phyloP scores from a whole-genome alignment of 2,797 vertebrate genomes.

The Steatocranus sp. region DNA sequence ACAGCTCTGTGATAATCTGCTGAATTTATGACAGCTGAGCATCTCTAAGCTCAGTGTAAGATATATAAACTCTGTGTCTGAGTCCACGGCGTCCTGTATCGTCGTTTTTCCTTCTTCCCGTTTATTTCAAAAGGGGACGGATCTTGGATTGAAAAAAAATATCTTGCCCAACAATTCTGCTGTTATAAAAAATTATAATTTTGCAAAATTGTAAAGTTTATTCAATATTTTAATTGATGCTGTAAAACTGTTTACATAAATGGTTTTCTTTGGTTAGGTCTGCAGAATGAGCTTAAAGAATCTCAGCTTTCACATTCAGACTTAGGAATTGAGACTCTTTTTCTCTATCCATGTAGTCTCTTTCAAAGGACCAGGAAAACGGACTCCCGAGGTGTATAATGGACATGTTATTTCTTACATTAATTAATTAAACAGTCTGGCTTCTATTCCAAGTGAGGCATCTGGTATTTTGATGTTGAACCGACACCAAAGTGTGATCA shows the following conservation, averaged over 20 bases:
- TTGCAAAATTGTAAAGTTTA: not conserved
- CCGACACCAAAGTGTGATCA: not conserved
- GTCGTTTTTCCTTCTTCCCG: not conserved
- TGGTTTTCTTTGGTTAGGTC: not conserved
- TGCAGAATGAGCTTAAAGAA: not conserved
- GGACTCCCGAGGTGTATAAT: not conserved
- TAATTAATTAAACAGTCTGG: not conserved
- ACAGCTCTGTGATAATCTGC: constrained; percentile 35
- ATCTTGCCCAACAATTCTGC: not conserved
- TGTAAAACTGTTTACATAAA: not conserved
- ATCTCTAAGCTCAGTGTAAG: constrained; percentile 20
- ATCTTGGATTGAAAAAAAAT: not conserved
- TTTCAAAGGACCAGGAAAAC: not conserved
- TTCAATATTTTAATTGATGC: not conserved
- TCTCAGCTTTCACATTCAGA: not conserved
- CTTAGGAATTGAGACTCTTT: not conserved
- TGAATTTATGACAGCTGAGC: constrained; percentile 40
- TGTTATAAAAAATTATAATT: not conserved
- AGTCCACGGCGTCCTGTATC: not conserved
- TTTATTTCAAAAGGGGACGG: not conserved
- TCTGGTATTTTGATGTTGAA: not conserved
- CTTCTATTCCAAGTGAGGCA: not conserved
- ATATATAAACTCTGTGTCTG: not conserved
- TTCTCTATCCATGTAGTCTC: not conserved
- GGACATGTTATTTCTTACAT: accelerated